Percentiles rank a stretch among this genome's conserved stretches.
Conservation (phyloP, 2,113 vertebrate species). For the Redunca redunca region DNA sequence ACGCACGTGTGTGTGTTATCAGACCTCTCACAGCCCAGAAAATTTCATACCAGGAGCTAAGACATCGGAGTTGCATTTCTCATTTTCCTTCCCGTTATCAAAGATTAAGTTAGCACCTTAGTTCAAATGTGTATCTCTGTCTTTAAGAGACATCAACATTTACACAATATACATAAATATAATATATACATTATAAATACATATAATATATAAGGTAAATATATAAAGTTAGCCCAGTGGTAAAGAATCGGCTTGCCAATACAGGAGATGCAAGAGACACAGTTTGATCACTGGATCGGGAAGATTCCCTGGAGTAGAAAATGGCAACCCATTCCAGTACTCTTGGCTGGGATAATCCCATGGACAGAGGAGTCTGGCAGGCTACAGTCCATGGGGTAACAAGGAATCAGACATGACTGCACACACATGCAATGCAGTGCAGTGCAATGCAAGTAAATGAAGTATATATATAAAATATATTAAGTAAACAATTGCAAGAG, state of each 20-base stretch:
- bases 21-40: background rate
- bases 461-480: background rate
- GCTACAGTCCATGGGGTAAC: background rate
- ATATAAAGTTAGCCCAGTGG: background rate
- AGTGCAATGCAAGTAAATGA: background rate
- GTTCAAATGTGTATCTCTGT: background rate
- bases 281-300: rapidly evolving
- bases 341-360: background rate
- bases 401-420: background rate
- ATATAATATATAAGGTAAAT: background rate
- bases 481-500: background rate
- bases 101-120: background rate
- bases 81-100: background rate
- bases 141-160: background rate
- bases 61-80: background rate
- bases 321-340: background rate
- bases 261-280: background rate
- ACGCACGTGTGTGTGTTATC: rapidly evolving
- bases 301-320: background rate
- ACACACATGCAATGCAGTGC: background rate
- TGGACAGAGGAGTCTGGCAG: background rate
- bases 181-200: background rate
- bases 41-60: too few relatives aligned
- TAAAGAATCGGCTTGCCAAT: background rate
- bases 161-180: background rate